Percentiles rank a stretch among this genome's conserved stretches.
Evolutionary conservation across 2,113 vertebrate genomes (phyloP).

Genomic region (Sorex fumeus): DNA sequence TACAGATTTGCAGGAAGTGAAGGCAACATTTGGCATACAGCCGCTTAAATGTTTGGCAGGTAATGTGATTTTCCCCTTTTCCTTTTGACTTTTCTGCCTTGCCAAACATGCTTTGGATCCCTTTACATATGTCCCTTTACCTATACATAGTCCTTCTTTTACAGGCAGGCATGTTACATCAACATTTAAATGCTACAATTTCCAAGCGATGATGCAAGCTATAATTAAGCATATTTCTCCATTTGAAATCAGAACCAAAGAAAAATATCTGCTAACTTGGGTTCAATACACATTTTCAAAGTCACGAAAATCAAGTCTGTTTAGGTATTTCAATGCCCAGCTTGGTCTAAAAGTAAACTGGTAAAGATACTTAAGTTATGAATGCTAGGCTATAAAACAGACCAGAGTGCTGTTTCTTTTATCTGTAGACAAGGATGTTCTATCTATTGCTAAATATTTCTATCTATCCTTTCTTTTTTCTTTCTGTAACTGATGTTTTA

Average conservation of each 20-base stretch:
- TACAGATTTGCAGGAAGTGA: slow-evolving; percentile 77
- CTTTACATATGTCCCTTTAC: slow-evolving; percentile 87
- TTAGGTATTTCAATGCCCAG: slow-evolving; percentile 78
- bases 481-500: slow-evolving; percentile 7
- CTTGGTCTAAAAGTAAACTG: slow-evolving; percentile 62
- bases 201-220: slow-evolving; percentile 89
- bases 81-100: slow-evolving; percentile 86
- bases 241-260: slow-evolving; percentile 86
- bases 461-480: not conserved
- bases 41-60: slow-evolving; percentile 85
- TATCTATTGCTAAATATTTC: not conserved
- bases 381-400: slow-evolving; percentile 68
- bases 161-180: slow-evolving; percentile 87
- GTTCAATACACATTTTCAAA: slow-evolving; percentile 85
- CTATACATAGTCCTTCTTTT: slow-evolving; percentile 86
- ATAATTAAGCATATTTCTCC: slow-evolving; percentile 90
- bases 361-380: slow-evolving; percentile 73
- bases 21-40: slow-evolving; percentile 75
- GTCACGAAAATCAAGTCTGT: slow-evolving; percentile 79
- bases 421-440: slow-evolving; percentile 33
- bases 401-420: slow-evolving; percentile 12
- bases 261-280: slow-evolving; percentile 86
- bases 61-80: slow-evolving; percentile 84
- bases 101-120: slow-evolving; percentile 88
- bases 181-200: slow-evolving; percentile 87